Conservation (phyloP, 2,797 vertebrate species). For the Lagodon rhomboides region DNA sequence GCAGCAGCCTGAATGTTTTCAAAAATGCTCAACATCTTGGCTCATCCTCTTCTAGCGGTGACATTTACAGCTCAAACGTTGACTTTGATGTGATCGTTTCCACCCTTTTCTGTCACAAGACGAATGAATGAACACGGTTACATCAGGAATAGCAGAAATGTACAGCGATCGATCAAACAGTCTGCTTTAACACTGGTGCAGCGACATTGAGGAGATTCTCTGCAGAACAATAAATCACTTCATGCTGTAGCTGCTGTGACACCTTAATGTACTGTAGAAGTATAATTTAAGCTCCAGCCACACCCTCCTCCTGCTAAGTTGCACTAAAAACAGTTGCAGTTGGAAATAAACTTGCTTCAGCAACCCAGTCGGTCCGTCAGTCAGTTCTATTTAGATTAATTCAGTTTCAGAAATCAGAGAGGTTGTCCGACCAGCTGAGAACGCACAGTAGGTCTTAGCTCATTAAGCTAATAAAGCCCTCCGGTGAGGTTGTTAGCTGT, state of each 20-base stretch:
- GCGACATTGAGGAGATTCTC: background rate
- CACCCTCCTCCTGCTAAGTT: background rate
- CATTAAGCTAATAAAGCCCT: background rate
- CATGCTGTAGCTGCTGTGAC: conserved; percentile 21
- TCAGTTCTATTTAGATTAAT: background rate
- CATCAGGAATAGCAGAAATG: conserved; percentile 15
- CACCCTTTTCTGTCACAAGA: background rate
- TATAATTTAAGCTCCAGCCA: conserved; percentile 25
- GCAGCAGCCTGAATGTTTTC: conserved; percentile 11
- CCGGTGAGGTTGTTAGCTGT: background rate
- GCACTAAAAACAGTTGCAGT: conserved; percentile 3
- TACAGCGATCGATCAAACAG: conserved; percentile 7
- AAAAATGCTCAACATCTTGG: conserved; percentile 14
- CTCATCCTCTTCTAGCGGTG: conserved; percentile 16
- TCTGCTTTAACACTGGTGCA: conserved; percentile 17
- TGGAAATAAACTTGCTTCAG: background rate
- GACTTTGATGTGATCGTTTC: conserved; percentile 33
- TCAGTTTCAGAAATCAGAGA: background rate
- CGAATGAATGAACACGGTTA: conserved; percentile 7
- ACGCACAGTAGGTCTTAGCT: background rate
- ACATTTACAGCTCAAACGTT: conserved; percentile 1
- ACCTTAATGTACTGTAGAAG: conserved; percentile 21
- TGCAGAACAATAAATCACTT: conserved; percentile 39
- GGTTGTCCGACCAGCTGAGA: no score
- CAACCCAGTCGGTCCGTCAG: background rate